These are phyloP conservation scores for Spongia lamella DNA, from an alignment of 37 sponge, comb jelly and placozoan species.

Conservation along the genomic window DNA sequence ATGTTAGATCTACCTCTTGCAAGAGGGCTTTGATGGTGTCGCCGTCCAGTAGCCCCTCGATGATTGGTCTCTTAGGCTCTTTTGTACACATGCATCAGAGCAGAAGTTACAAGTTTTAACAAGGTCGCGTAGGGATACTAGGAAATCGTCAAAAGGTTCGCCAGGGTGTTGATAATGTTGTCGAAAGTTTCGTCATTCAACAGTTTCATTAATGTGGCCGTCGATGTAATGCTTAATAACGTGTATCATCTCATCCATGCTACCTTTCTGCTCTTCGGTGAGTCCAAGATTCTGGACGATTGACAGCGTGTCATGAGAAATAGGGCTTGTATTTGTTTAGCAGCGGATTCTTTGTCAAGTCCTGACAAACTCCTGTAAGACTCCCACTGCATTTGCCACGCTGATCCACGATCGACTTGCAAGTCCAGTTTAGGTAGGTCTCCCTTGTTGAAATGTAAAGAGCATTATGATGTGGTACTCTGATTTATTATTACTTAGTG, in stretches of 20 bases:
- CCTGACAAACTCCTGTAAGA: constrained; percentile 34
- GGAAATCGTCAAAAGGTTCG: constrained; percentile 25
- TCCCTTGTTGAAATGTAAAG: too few species aligned
- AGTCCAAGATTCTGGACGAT: constrained; percentile 34
- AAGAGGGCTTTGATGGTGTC: constrained; percentile 22
- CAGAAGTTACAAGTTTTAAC: constrained; percentile 45
- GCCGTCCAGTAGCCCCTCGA: constrained; percentile 33
- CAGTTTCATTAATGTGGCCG: constrained; percentile 25
- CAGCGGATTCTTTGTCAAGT: not conserved
- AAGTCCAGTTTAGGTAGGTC: too few species aligned
- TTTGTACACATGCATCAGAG: constrained; percentile 18
- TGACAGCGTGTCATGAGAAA: constrained; percentile 24
- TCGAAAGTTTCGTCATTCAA: constrained; percentile 28
- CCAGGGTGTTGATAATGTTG: constrained; percentile 15
- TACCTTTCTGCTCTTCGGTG: constrained; percentile 15
- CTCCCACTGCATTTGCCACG: constrained; percentile 29
- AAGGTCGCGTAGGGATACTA: constrained; percentile 25
- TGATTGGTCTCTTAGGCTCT: constrained; percentile 35
- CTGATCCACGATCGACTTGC: too few species aligned
- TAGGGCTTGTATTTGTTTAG: constrained; percentile 36
- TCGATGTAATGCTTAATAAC: constrained; percentile 2
- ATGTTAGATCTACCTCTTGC: constrained; percentile 3
- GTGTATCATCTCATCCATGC: not conserved
- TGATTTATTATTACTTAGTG: too few species aligned
- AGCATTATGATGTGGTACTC: too few species aligned